These are phyloP conservation scores for Drosophila infuscata DNA, from an alignment of 2,888 invertebrate species.

Conservation along the genomic window DNA sequence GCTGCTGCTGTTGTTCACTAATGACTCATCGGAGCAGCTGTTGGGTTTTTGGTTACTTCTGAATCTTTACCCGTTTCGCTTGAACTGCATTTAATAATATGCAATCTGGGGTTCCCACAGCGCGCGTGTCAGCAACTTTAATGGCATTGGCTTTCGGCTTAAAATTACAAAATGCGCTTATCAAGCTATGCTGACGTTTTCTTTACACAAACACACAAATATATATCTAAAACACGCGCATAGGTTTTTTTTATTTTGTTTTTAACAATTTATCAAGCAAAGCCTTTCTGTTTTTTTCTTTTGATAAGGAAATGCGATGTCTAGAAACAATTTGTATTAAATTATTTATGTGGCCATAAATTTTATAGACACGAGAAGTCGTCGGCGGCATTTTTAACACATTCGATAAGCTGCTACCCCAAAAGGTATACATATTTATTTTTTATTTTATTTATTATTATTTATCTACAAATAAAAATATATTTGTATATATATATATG, in stretches of 20 bases:
- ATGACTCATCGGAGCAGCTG: constrained; percentile 60
- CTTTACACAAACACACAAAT: constrained; percentile 30
- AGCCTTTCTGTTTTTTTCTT: constrained; percentile 56
- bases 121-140: constrained; percentile 66
- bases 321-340: constrained; percentile 48
- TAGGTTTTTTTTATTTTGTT: constrained; percentile 13
- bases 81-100: constrained; percentile 45
- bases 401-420: constrained; percentile 55
- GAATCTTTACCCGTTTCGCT: constrained; percentile 61
- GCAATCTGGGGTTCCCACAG: constrained; percentile 54
- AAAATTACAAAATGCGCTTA: constrained; percentile 67
- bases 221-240: constrained; percentile 38
- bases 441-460: constrained; percentile 5
- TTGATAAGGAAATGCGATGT: constrained; percentile 74
- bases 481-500: constrained; percentile 28
- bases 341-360: constrained; percentile 68
- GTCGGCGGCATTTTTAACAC: constrained; percentile 63
- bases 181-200: constrained; percentile 63
- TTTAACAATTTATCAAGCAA: constrained; percentile 54
- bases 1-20: constrained; percentile 9
- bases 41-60: constrained; percentile 56
- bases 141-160: constrained; percentile 69
- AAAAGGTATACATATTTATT: constrained; percentile 29
- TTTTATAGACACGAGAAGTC: constrained; percentile 62
- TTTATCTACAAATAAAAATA: not conserved